phyloP scores from a whole-genome alignment of 2,797 vertebrate genomes.

The Halcyon leucocephala region DNA sequence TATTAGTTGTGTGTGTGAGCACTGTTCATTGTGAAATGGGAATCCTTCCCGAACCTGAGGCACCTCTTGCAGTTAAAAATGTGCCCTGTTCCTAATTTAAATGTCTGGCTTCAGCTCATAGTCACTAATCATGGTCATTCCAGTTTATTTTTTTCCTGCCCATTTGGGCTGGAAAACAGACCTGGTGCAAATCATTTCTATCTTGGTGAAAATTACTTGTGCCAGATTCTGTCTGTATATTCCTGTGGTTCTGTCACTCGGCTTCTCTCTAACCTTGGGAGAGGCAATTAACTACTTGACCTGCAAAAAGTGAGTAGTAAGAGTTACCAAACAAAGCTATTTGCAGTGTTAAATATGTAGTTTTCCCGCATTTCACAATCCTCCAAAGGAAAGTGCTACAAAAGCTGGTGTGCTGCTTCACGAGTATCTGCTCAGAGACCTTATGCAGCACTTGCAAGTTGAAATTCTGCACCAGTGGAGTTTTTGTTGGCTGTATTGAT shows the following conservation, averaged over 20 bases:
- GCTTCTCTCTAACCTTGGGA: neutral
- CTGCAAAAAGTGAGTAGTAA: neutral
- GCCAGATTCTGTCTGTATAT: neutral
- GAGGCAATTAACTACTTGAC: neutral
- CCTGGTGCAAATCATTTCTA: neutral
- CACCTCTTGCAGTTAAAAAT: neutral
- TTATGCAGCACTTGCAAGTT: neutral
- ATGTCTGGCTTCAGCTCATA: neutral
- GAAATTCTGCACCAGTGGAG: neutral
- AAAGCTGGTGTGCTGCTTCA: neutral
- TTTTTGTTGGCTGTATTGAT: constrained; percentile 4
- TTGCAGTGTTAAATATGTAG: neutral
- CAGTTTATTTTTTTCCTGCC: neutral
- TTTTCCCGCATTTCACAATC: neutral
- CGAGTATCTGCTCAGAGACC: neutral
- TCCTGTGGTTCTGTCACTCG: neutral
- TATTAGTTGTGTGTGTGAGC: no score
- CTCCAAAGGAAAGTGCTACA: neutral
- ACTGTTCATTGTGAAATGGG: no score
- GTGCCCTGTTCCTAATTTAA: constrained; percentile 12
- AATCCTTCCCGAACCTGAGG: no score
- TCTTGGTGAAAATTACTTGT: neutral
- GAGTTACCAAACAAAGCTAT: neutral
- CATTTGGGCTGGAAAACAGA: neutral
- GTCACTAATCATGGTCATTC: constrained; percentile 3